Percentiles rank a stretch among this genome's conserved stretches.
Evolutionary conservation across 2,888 invertebrate genomes (phyloP).

Genomic region (Drepana falcataria): DNA sequence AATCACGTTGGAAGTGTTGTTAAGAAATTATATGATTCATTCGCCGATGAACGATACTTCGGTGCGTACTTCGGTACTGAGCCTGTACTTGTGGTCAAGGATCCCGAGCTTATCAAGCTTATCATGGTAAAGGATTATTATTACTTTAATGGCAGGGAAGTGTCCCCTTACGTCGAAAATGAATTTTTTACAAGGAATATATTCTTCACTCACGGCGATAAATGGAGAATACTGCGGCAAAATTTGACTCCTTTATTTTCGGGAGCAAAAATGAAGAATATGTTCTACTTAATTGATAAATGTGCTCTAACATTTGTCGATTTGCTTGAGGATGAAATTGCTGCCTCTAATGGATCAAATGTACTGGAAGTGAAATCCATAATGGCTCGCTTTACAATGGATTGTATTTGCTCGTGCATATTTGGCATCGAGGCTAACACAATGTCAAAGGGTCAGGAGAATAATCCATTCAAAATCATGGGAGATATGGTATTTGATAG

Average conservation of each 20-base stretch:
- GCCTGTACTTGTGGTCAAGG: constrained; percentile 20
- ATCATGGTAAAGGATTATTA: constrained; percentile 22
- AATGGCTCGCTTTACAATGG: constrained; percentile 10
- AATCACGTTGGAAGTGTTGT: constrained; percentile 9
- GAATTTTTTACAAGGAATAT: constrained; percentile 4
- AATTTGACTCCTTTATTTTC: constrained; percentile 22
- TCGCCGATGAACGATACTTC: constrained; percentile 16
- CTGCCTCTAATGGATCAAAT: constrained; percentile 1
- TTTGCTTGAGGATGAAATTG: constrained; percentile 6
- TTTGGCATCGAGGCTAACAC: too few relatives aligned
- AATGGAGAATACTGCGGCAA: constrained; percentile 22
- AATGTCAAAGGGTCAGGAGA: too few relatives aligned
- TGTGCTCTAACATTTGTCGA: constrained; percentile 15
- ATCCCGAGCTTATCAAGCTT: constrained; percentile 19
- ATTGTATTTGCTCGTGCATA: not conserved
- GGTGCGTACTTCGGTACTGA: constrained; percentile 22
- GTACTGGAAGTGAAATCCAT: constrained; percentile 6
- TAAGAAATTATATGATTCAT: constrained; percentile 16
- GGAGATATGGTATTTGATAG: too few relatives aligned
- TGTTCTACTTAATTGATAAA: constrained; percentile 25
- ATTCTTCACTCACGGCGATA: constrained; percentile 7
- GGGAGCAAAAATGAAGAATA: constrained; percentile 16
- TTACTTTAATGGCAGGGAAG: constrained; percentile 21
- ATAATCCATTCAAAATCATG: too few relatives aligned
- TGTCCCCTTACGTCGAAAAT: constrained; percentile 10